Evolutionary conservation across 2,888 invertebrate genomes (phyloP), one percentile per base, ranked within the genome.

Genomic region (Nomada ferruginata): DNA sequence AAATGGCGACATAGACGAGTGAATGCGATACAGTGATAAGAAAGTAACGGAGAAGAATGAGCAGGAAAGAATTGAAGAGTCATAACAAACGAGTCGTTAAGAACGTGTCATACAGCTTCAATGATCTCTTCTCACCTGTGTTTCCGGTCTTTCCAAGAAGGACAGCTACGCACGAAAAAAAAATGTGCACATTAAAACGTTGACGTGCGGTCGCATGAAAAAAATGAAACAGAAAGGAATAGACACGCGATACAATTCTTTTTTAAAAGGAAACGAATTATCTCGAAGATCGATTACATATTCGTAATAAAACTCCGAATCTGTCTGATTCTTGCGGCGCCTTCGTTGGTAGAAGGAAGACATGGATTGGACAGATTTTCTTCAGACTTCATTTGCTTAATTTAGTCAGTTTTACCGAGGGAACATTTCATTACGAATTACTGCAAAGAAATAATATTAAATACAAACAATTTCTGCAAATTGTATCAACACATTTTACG

Each of bases 81-180:
- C 47, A 70, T 47, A 75, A 23, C 23, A 50, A 76, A 76, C 53
- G 20, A 63, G 26, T 29, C 53, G 11, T 15, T 18, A 60, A 64
- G 50, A 59, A 69, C 5, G 13, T 53, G 61, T 71, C n/a, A 29
- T 72, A 60, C 64, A 68, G 55, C 61, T 73, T 71, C 75, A 64
- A 75, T 71, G 42, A 68, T 74, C 79, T 79, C 72, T 83, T 91
- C 94, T 94, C 94, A 94, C 94, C 94, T 94, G 94, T 93, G 86
- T 90, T 92, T 91, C 93, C 93, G 89, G 93, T 92, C 87, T 94
- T 94, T 89, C 94, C 93, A 86, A 94, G 93, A 86, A 94, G 93
- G 87, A 93, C 94, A 91, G 93, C 93, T 93, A 90, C 70, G 89
- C 85, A 87, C 80, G 87, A 76, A 87, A 90, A 88, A 88, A 85